Conservation (phyloP, 2,113 vertebrate species). For the Haliaeetus leucogaster region DNA sequence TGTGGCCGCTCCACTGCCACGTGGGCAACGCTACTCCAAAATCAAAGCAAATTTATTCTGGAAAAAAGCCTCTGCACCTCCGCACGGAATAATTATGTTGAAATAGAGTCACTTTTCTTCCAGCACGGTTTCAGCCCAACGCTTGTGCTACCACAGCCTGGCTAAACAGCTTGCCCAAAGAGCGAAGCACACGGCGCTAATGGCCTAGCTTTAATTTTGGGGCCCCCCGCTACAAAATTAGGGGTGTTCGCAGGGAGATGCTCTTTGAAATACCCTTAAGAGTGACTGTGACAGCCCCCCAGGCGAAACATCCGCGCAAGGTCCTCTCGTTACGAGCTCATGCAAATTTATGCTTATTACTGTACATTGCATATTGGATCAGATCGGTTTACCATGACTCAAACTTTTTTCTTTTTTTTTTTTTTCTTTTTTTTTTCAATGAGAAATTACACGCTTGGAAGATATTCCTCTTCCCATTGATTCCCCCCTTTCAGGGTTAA, state of each 20-base stretch:
- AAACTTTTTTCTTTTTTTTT: not conserved
- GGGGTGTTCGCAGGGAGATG: not conserved
- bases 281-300: not conserved
- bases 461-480: not conserved
- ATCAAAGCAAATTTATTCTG: not conserved
- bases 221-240: not conserved
- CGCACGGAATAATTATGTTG: rapidly evolving
- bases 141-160: rapidly evolving
- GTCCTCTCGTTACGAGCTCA: not conserved
- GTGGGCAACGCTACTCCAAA: not conserved
- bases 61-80: not conserved
- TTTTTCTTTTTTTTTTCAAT: not conserved
- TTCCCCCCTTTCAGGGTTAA: not conserved
- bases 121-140: not conserved
- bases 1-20: not conserved
- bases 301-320: not conserved
- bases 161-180: not conserved
- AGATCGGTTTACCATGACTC: not conserved
- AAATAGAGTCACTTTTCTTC: not conserved
- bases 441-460: not conserved
- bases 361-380: not conserved
- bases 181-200: rapidly evolving
- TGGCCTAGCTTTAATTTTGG: not conserved
- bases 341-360: not conserved
- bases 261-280: not conserved